These are phyloP conservation scores for Sabatieria punctata DNA, from an alignment of 2,888 invertebrate species.

Conservation along the genomic window DNA sequence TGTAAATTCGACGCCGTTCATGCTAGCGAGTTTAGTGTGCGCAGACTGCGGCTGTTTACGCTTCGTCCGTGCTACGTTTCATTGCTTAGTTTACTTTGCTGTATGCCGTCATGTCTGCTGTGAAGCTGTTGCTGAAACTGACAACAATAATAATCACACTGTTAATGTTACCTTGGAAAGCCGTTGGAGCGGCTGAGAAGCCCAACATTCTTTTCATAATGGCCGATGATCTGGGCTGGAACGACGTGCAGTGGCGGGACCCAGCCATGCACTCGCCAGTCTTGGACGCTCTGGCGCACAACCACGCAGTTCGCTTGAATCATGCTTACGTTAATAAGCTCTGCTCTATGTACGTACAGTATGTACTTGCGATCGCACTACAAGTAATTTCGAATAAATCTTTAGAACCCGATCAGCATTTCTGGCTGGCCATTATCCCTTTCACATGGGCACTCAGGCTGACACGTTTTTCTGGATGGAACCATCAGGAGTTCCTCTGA, in stretches of 20 bases:
- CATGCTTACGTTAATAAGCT: conserved; percentile 35
- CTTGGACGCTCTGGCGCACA: conserved; percentile 31
- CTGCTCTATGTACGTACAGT: conserved; percentile 34
- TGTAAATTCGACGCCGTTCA: too few relatives aligned
- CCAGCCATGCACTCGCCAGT: conserved; percentile 34
- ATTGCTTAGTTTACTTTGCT: too few relatives aligned
- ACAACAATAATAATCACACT: too few relatives aligned
- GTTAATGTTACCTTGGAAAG: background rate
- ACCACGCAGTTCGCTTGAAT: conserved; percentile 30
- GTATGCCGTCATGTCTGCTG: background rate
- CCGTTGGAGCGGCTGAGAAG: background rate
- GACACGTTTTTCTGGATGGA: conserved; percentile 14
- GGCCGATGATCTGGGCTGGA: conserved; percentile 33
- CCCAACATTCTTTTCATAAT: conserved; percentile 25
- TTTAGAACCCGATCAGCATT: conserved; percentile 31
- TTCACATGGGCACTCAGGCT: conserved; percentile 31
- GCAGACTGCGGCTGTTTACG: background rate
- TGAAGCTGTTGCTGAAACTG: background rate
- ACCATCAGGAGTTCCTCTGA: conserved; percentile 26
- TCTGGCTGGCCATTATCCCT: conserved; percentile 33
- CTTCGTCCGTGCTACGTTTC: too few relatives aligned
- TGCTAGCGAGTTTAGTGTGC: background rate
- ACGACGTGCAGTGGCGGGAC: conserved; percentile 36
- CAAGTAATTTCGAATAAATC: conserved; percentile 8
- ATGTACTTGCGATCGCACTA: background rate